Base-by-base conservation (phyloP, 2,888 invertebrate genomes). In the Drosophila antonietae region DNA sequence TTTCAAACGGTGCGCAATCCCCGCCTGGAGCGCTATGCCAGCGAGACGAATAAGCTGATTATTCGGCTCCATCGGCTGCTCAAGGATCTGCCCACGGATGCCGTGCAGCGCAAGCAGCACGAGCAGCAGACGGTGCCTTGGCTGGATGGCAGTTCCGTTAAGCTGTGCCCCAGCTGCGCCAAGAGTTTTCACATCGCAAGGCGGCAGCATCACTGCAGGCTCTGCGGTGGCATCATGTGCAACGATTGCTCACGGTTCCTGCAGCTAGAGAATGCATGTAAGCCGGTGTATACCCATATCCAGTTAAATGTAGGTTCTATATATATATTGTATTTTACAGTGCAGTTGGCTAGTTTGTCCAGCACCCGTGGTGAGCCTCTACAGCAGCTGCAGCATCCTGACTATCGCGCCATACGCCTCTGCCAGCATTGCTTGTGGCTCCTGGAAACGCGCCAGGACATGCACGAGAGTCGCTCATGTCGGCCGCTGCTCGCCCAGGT, bases 161-260 rank as follows among this genome's bases (percentile, higher is more conserved):
- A 96, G 73, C 93, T 97, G 10, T 99, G 99, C 92, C 98, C 98
- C 0, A 96, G 95, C 78, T 99, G 99, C 93, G 97, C 98, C 0
- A 96, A 96, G 90, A 94, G 95, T 52, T 99, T 99, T 93, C 96
- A 96, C 88, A 93, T 98, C 66, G 96, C 98, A 0, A 94, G 97
- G 68, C 94, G 99, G 76, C 97, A 98, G 92, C 99, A 99, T 93
- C 99, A 99, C 93, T 99, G 99, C 91, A 94, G 99, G 73, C 94
- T 99, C 5, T 99, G 98, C 92, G 99, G 99, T 1, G 96, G 97
- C 65, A 96, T 99, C 70, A 96, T 98, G 94, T 99, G 99, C 91
- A 95, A 97, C 91, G 96, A 96, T 83, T 99, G 99, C 92, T 98
- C 98, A 0, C 93, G 95, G 84, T 98, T 98, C 92, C 93, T 99